A percentile compares a stretch with the other conserved stretches of the same genome.
phyloP scores from a whole-genome alignment of 1,140 invertebrate genomes.

The Dinoponera quadriceps region DNA sequence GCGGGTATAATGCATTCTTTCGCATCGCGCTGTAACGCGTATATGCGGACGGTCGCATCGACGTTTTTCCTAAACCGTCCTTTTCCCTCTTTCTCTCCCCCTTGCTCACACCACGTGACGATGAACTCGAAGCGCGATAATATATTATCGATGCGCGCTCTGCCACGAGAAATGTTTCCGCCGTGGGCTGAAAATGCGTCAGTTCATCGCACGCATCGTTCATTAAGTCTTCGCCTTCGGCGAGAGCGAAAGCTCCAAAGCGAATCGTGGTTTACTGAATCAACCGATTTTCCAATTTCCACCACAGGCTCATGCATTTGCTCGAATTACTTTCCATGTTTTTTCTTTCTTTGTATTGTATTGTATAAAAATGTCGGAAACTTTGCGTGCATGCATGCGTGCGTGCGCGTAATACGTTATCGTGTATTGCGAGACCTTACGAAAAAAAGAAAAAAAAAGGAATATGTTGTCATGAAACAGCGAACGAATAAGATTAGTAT shows the following conservation, averaged over 20 bases:
- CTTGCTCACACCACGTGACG: background rate
- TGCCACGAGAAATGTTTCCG: conserved; percentile 8
- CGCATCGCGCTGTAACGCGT: conserved; percentile 7
- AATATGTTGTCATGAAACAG: no score
- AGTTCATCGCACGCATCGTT: background rate
- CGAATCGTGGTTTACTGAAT: background rate
- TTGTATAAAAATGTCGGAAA: no score
- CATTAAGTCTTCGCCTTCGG: background rate
- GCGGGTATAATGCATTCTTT: conserved; percentile 43
- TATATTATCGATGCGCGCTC: conserved; percentile 29
- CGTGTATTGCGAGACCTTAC: no score
- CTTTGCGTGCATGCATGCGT: no score
- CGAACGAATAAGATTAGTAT: no score
- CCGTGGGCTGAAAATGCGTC: background rate
- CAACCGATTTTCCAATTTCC: background rate
- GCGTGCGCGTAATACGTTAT: no score
- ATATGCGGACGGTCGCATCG: conserved; percentile 14
- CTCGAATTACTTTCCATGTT: no score
- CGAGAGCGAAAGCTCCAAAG: background rate
- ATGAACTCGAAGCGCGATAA: background rate
- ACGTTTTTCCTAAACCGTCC: conserved; percentile 35
- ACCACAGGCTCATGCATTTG: no score
- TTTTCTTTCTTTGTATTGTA: no score
- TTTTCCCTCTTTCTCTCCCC: no score
- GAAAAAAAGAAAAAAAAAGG: no score